Conservation (phyloP, 1,140 invertebrate genomes). For the Linepithema humile region DNA sequence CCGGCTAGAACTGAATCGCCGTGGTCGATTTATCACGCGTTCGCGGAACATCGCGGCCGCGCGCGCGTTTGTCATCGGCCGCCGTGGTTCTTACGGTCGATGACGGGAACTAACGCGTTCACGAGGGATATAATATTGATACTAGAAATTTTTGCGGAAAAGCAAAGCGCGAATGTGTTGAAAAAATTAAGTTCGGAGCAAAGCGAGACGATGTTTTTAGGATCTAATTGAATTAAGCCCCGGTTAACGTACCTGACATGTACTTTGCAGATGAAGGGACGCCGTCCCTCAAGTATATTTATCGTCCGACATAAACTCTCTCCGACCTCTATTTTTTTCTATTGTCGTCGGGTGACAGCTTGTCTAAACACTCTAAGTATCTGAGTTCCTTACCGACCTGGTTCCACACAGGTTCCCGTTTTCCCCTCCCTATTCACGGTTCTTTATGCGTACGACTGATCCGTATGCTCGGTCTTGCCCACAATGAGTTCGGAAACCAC, state of each 20-base stretch:
- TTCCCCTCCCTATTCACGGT: slow-evolving; percentile 18
- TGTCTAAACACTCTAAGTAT: slow-evolving; percentile 80
- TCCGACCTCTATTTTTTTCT: slow-evolving; percentile 56
- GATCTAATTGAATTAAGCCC: too few relatives aligned
- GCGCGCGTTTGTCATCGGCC: slow-evolving; percentile 37
- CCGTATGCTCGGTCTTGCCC: slow-evolving; percentile 65
- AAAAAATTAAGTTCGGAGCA: too few relatives aligned
- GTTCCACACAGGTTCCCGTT: background rate
- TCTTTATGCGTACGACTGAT: slow-evolving; percentile 18
- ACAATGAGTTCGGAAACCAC: slow-evolving; percentile 72
- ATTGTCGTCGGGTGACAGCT: slow-evolving; percentile 76
- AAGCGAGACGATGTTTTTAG: too few relatives aligned
- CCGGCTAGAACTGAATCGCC: slow-evolving; percentile 26
- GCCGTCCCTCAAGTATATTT: too few relatives aligned
- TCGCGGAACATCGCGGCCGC: background rate
- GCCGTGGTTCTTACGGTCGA: slow-evolving; percentile 4
- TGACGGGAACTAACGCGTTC: background rate
- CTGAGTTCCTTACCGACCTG: slow-evolving; percentile 51
- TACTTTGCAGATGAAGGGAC: too few relatives aligned
- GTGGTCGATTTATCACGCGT: slow-evolving; percentile 34
- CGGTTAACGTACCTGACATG: too few relatives aligned
- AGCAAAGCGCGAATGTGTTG: too few relatives aligned
- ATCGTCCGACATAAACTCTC: slow-evolving; percentile 61
- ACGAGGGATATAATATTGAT: background rate
- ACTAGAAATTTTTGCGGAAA: too few relatives aligned